Conservation (phyloP, 2,797 vertebrate species). For the Steatocranus sp. region DNA sequence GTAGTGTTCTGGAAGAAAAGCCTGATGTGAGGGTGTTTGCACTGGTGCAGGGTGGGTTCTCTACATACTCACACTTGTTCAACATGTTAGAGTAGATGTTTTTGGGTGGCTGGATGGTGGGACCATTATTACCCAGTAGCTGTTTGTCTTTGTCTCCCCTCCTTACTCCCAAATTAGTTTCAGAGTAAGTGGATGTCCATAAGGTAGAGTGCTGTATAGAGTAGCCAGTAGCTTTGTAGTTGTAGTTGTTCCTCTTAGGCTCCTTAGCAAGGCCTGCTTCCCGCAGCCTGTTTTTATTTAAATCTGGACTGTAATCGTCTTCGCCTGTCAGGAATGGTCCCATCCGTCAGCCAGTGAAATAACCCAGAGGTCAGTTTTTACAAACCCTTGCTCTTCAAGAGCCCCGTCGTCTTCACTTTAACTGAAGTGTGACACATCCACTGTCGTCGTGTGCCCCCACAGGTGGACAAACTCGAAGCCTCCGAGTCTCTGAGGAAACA, state of each 20-base stretch:
- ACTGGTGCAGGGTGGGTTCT: constrained; percentile 69
- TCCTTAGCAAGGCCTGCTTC: constrained; percentile 46
- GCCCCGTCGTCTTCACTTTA: not conserved
- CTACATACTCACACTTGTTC: constrained; percentile 67
- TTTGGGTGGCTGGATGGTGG: constrained; percentile 76
- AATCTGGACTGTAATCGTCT: constrained; percentile 76
- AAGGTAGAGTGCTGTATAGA: constrained; percentile 19
- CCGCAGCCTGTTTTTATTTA: constrained; percentile 54
- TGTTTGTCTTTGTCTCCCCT: constrained; percentile 32
- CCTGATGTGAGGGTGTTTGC: not conserved
- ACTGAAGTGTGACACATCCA: constrained; percentile 16
- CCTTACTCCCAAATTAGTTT: constrained; percentile 15
- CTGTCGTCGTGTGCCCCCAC: constrained; percentile 28
- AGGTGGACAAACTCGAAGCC: constrained; percentile 98
- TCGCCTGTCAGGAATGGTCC: constrained; percentile 81
- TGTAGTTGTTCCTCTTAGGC: constrained; percentile 17
- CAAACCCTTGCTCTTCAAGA: constrained; percentile 50
- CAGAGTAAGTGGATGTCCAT: not conserved
- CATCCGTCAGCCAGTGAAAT: constrained; percentile 81
- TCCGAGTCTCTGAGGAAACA: constrained; percentile 99
- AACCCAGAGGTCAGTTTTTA: constrained; percentile 74
- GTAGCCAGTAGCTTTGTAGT: constrained; percentile 27
- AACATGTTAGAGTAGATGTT: constrained; percentile 36
- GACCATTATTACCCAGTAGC: constrained; percentile 71
- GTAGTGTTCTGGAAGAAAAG: not conserved